These are phyloP conservation scores for Paragorgia papillata DNA, from an alignment of 92 coral and sea anemone species.

Conservation along the genomic window DNA sequence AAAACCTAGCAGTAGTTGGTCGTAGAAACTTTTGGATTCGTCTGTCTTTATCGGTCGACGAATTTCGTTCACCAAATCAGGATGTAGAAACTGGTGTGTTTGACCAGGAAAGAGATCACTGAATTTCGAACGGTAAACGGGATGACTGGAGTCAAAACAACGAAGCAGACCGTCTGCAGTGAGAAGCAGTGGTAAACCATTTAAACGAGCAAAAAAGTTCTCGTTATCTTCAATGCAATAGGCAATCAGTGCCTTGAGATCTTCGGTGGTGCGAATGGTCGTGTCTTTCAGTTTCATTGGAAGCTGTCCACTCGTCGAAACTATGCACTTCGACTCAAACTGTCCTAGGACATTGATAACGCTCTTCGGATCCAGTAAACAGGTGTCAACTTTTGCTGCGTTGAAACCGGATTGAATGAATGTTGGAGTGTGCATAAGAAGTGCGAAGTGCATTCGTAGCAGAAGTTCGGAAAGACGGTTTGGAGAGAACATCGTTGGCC, in stretches of 20 bases:
- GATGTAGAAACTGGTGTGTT: conserved; percentile 30
- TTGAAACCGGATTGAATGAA: conserved; percentile 58
- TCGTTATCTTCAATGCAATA: conserved; percentile 39
- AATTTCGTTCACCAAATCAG: conserved; percentile 2
- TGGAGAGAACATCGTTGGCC: conserved; percentile 51
- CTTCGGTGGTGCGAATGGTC: neutral
- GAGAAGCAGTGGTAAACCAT: conserved; percentile 48
- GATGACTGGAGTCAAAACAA: conserved; percentile 6
- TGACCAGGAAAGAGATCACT: conserved; percentile 42
- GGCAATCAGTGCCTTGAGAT: conserved; percentile 11
- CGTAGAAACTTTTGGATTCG: neutral
- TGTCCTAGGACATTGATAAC: conserved; percentile 19
- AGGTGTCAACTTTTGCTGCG: conserved; percentile 60
- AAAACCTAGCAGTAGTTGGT: neutral
- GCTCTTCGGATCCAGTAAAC: conserved; percentile 10
- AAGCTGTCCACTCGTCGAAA: neutral
- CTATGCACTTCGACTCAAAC: neutral
- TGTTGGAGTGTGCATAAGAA: conserved; percentile 57
- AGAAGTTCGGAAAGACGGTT: conserved; percentile 53
- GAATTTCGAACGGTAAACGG: conserved; percentile 44
- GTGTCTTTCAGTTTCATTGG: conserved; percentile 15
- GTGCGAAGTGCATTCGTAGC: conserved; percentile 61
- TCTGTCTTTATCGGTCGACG: neutral
- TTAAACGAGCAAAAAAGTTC: conserved; percentile 18
- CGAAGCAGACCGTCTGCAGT: conserved; percentile 40